Conservation (phyloP, 1,140 invertebrate species). For the Bombus affinis region DNA sequence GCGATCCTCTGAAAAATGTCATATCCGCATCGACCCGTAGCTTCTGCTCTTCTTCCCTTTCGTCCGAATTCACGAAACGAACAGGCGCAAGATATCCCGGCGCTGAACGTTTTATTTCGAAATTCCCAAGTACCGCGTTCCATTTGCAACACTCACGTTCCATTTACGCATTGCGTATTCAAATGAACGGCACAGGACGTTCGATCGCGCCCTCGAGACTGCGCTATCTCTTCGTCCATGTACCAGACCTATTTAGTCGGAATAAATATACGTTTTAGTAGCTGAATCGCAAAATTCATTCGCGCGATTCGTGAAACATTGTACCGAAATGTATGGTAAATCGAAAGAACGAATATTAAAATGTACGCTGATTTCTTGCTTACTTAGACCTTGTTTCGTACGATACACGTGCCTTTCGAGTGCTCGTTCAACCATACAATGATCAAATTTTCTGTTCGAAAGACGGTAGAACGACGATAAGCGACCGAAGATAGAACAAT, state of each 20-base stretch:
- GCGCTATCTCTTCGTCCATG: background rate
- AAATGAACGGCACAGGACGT: conserved; percentile 15
- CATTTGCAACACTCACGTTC: background rate
- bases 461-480: too few species aligned
- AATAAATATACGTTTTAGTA: background rate
- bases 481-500: too few species aligned
- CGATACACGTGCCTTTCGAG: too few species aligned
- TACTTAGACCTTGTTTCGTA: too few species aligned
- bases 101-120: background rate
- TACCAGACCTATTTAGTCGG: background rate
- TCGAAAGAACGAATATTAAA: too few species aligned
- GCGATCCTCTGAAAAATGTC: background rate
- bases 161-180: conserved; percentile 30
- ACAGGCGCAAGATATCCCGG: background rate
- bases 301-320: background rate
- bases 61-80: background rate
- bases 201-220: conserved; percentile 22
- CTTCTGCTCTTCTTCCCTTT: background rate
- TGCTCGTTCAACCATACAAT: too few species aligned
- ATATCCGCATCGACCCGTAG: background rate
- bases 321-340: background rate
- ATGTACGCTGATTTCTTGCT: too few species aligned
- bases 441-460: too few species aligned
- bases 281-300: background rate
- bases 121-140: background rate